These are phyloP conservation scores for Ameiurus melas DNA, from an alignment of 2,113 vertebrate genomes.

Conservation along the genomic window DNA sequence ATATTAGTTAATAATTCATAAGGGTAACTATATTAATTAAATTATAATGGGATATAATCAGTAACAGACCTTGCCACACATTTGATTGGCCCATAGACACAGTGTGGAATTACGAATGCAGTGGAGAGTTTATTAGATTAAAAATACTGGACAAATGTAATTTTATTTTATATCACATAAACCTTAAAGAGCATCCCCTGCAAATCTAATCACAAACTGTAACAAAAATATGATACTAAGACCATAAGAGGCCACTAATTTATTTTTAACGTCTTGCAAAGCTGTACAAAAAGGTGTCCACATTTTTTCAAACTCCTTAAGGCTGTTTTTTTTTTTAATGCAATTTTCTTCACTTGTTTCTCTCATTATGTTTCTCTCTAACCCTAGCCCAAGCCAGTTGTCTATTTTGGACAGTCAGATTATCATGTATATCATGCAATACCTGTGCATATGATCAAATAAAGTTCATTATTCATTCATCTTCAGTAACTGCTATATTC, in stretches of 20 bases:
- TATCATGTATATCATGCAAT: neutral
- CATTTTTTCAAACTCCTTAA: neutral
- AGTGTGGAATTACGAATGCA: neutral
- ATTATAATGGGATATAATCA: conserved; percentile 14
- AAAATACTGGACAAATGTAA: neutral
- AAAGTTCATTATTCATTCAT: neutral
- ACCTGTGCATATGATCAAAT: neutral
- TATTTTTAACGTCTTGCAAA: neutral
- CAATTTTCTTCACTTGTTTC: neutral
- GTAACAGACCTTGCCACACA: neutral
- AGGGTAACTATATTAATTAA: conserved; percentile 9
- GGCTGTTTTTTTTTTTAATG: neutral
- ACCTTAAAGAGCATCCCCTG: neutral
- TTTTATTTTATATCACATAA: neutral
- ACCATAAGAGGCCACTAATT: neutral
- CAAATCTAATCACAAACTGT: neutral
- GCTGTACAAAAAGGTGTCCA: neutral
- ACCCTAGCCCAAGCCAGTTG: neutral
- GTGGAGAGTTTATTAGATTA: neutral
- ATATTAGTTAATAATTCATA: conserved; percentile 22
- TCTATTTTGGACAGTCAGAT: neutral
- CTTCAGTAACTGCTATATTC: neutral
- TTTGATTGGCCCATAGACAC: neutral
- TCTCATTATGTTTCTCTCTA: neutral
- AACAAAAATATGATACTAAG: neutral